Evolutionary conservation across 2,888 invertebrate species (phyloP), one percentile per base, ranked within the genome.

Genomic region (Ellobium chinense): DNA sequence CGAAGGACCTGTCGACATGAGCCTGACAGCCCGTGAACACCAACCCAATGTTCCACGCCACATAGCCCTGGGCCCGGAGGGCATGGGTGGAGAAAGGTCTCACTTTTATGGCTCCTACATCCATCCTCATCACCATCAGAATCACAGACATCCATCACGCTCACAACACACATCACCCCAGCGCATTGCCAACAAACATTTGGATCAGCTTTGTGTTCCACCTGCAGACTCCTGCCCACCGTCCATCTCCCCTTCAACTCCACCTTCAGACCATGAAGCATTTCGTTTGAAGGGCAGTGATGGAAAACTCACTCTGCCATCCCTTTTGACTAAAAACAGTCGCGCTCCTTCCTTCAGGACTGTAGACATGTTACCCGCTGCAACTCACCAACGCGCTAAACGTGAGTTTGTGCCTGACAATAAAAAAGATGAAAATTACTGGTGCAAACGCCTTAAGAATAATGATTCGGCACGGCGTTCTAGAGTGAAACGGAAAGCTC

Each of bases 401-500:
- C 63, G 85, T 18, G 85, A 85, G 60, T 83, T 85, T 27, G 86
- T 91, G 27, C 89, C 90, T 0, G 89, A 88, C 4, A 84, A 86
- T 9, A 84, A 86, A 75, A 93, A 93, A 83, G 93, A 93, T 85
- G 87, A 87, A 36, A 72, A 72, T 36, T 93, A 93, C 80, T 92
- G 91, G 91, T 92, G 92, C 69, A 91, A 93, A 68, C 87, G 93
- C 9, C 88, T 90, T 82, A 92, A 93, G 84, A 93, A 93, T 85
- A 93, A 93, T 83, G 92, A 92, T 75, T 93, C 93, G 4, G 93
- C 93, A 0, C 90, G 92, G 72, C 87, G 92, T 60, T 93, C 93
- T 0, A 87, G 93, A 18, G 92, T 93, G 68, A 86, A 90, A 21
- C 85, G 93, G 9, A 88, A 92, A 56, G 87, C 89, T 84, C 92